Evolutionary conservation across 2,797 vertebrate genomes (phyloP).

Genomic region (Liasis olivaceus): DNA sequence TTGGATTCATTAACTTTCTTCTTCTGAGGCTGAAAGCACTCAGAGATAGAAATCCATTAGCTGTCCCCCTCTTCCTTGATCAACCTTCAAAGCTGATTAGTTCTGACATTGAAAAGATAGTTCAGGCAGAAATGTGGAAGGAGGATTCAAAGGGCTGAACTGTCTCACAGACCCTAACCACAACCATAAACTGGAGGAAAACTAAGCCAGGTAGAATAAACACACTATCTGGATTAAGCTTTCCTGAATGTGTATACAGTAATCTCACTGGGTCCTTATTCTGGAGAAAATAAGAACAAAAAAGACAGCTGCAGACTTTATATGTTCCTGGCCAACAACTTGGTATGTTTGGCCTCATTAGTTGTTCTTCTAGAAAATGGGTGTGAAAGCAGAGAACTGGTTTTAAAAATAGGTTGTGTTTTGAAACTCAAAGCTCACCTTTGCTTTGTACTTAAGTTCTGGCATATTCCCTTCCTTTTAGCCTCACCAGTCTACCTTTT

Average conservation of each 20-base stretch:
- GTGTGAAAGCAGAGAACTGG: background rate
- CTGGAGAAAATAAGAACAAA: background rate
- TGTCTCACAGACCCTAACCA: background rate
- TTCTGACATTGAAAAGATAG: background rate
- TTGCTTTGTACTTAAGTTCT: background rate
- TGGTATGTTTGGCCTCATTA: background rate
- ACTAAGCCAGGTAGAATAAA: background rate
- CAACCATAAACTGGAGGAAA: background rate
- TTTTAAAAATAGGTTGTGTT: background rate
- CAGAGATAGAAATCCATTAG: background rate
- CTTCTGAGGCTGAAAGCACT: background rate
- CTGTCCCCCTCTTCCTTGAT: background rate
- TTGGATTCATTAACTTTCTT: background rate
- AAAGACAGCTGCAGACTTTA: background rate
- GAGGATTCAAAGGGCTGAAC: background rate
- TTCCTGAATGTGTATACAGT: background rate
- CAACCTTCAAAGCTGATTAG: background rate
- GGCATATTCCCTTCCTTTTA: background rate
- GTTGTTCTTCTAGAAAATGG: background rate
- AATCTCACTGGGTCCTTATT: background rate
- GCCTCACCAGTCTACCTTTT: background rate
- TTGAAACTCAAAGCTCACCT: background rate
- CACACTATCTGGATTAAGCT: background rate
- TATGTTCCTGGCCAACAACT: background rate
- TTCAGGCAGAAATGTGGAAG: background rate